A percentile compares a stretch with the other conserved stretches of the same genome.
phyloP scores from a whole-genome alignment of 1,140 invertebrate genomes.

The silkworm (Bombyx mori) region ASM3026992v2 NC_085112.1:10078001-10078500 shows the following conservation, averaged over 20 bases:
- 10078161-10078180: slow-evolving; percentile 44
- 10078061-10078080: slow-evolving; percentile 22
- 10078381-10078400: too few species aligned
- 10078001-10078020: slow-evolving; percentile 7
- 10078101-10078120: slow-evolving; percentile 33
- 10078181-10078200: slow-evolving; percentile 15
- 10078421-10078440: too few species aligned
- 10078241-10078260: slow-evolving; percentile 17
- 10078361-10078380: too few species aligned
- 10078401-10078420: too few species aligned
- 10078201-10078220: slow-evolving; percentile 29
- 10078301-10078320: too few species aligned
- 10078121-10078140: slow-evolving; percentile 27
- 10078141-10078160: slow-evolving; percentile 36
- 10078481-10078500: too few species aligned
- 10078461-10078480: too few species aligned
- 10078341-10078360: too few species aligned
- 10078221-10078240: slow-evolving; percentile 20
- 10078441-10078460: too few species aligned
- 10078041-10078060: slow-evolving; percentile 12
- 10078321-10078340: too few species aligned
- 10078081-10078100: slow-evolving; percentile 29
- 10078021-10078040: slow-evolving; percentile 20
- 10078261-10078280: background rate
- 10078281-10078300: too few species aligned